Evolutionary conservation across 1,140 invertebrate species (phyloP), one percentile per base, ranked within the genome.

Genomic region (Elymnias hypermnestra): DNA sequence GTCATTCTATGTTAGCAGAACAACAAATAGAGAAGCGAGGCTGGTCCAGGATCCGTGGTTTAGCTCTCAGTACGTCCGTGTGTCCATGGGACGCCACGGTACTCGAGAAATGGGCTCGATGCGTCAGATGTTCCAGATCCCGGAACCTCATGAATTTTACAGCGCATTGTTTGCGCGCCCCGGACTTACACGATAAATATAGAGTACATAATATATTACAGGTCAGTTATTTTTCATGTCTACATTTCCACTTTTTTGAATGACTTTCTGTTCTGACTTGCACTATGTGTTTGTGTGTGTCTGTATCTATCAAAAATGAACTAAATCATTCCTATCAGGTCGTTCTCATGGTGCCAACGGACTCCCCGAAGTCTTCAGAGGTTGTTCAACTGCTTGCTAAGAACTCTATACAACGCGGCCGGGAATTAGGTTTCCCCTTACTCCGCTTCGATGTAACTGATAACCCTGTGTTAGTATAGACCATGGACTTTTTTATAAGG

Each of bases 1-100:
- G 81, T 5, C 81, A 84, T 46, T 72, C 81, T 5, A 73, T 84
- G 76, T 9, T 84, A 43, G 81, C 74, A 1, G 81, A 84, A 17
- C 76, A 77, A 39, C 61, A 68, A 33, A 67, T 72, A 7, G 17
- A 54, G 0, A 60, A 67, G 2, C 59, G 63, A 0, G 62, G 65
- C n/a, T 69, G 61, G 76, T 47, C 53, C 2, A 35, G 55, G n/a
- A 59, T 83, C 18, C 66, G 68, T 5, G 81, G 78, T 0, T 36
- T 84, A 7, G 78, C 81, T 1, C 53, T 84, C 9, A 59, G 57
- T 29, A 54, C 63, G 1, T 41, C 65, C 0, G 44, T 72, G 5
- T 77, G 78, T 25, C 61, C 74, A 0, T 84, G 81, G 81, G 81
- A 84, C 43, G 72, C 74, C 0, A 38, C 33, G 2, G 15, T 77